Evolutionary conservation across 1,140 invertebrate species (phyloP).

Genomic region (Hyles euphorbiae): DNA sequence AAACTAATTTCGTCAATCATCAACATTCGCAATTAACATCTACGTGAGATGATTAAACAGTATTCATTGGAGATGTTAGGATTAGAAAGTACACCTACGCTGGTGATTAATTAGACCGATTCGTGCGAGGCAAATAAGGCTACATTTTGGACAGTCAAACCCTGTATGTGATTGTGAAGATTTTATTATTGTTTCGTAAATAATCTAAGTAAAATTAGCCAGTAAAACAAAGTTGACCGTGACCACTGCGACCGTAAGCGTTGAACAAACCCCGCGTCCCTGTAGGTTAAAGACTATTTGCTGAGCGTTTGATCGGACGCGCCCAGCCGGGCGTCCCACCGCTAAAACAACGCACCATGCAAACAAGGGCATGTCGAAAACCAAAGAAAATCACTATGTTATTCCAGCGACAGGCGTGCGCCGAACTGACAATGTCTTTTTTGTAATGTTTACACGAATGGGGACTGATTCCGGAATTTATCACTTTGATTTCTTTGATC

Average conservation of each 20-base stretch:
- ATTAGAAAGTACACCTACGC: too few species aligned
- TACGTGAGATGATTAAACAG: too few species aligned
- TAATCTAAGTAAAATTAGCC: background rate
- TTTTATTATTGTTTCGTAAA: too few species aligned
- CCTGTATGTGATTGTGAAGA: too few species aligned
- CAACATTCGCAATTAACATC: too few species aligned
- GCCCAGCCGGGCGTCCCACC: slow-evolving; percentile 20
- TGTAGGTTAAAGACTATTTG: slow-evolving; percentile 31
- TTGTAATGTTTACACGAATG: slow-evolving; percentile 7
- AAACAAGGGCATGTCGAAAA: slow-evolving; percentile 37
- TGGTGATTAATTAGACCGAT: too few species aligned
- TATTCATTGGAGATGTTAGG: too few species aligned
- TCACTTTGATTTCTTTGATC: slow-evolving; percentile 12
- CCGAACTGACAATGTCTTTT: slow-evolving; percentile 13
- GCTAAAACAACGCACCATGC: slow-evolving; percentile 37
- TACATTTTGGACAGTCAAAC: too few species aligned
- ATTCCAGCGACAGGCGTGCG: slow-evolving; percentile 17
- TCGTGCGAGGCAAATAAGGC: too few species aligned
- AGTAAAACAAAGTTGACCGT: background rate
- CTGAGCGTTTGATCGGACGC: slow-evolving; percentile 46
- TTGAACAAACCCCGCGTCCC: background rate
- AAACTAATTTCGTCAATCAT: too few species aligned
- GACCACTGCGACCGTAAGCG: background rate
- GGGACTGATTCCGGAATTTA: slow-evolving; percentile 15
- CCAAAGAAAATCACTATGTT: slow-evolving; percentile 27